Evolutionary conservation across 2,888 invertebrate genomes (phyloP).

Genomic region (Junonia oenone): DNA sequence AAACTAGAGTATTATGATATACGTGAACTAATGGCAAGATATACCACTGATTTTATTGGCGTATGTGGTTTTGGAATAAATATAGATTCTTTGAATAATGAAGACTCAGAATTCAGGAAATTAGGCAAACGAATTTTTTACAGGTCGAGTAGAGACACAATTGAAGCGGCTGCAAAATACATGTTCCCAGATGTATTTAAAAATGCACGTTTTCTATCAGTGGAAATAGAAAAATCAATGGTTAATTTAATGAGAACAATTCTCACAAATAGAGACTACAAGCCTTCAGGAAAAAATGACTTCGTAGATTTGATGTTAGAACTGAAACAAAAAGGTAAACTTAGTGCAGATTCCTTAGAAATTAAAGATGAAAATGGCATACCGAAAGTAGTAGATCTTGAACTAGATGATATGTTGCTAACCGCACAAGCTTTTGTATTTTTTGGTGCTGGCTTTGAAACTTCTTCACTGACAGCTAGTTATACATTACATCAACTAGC

Average conservation of each 20-base stretch:
- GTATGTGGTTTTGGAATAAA: constrained; percentile 66
- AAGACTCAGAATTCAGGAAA: constrained; percentile 60
- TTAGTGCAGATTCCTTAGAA: constrained; percentile 59
- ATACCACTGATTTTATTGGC: constrained; percentile 67
- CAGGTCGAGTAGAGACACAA: constrained; percentile 46
- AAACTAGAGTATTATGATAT: constrained; percentile 51
- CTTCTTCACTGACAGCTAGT: constrained; percentile 71
- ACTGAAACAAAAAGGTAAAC: constrained; percentile 54
- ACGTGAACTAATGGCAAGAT: constrained; percentile 65
- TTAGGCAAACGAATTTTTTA: constrained; percentile 60
- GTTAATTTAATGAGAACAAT: constrained; percentile 47
- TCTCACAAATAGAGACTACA: constrained; percentile 50
- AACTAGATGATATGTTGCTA: constrained; percentile 53
- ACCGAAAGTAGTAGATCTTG: constrained; percentile 50
- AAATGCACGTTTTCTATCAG: constrained; percentile 46
- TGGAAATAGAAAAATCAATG: constrained; percentile 52
- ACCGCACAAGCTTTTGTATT: constrained; percentile 67
- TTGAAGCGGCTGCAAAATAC: constrained; percentile 46
- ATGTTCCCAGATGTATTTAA: constrained; percentile 59
- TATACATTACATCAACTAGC: constrained; percentile 70
- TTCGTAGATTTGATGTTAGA: constrained; percentile 65
- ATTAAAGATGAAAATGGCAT: constrained; percentile 49
- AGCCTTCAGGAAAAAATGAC: constrained; percentile 58
- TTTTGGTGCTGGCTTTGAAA: constrained; percentile 75
- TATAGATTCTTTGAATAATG: constrained; percentile 55